Base-by-base conservation (phyloP, 2,888 invertebrate genomes). In the Drosophila mayaguana region DNA sequence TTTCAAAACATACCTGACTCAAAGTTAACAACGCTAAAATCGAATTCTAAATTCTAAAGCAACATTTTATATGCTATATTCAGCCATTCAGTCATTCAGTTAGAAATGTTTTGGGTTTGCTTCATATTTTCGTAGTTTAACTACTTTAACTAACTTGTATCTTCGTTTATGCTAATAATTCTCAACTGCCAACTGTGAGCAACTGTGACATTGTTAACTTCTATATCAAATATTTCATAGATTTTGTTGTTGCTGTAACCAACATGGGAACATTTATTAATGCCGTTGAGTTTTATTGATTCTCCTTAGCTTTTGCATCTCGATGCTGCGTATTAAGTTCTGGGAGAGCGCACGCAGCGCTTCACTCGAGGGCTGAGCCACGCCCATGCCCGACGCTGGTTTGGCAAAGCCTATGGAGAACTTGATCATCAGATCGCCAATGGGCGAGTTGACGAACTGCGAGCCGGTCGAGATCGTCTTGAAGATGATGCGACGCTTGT, bases 391-490 rank as follows among this genome's bases (percentile, higher is more conserved):
- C n/a, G 40, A 2, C 0, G 56, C 40, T 16, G 88, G 89, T 50
- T 87, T 88, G 18, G 91, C 91, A 45, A 88, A 81, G 16, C 91
- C 91, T 11, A 92, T 91, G 18, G 91, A 91, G 45, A 91, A 89
- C 59, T 89, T 91, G 3, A 92, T 80, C 75, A 92, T 89, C 0
- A 92, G 80, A 72, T 92, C 92, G 0, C 91, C 92, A 36, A 91
- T 74, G 36, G 92, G 92, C 5, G 91, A 91, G 34, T 91, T 83
- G 20, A 92, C 78, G 51, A 91, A 90, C 60, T 92, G 91, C 0
- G 90, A 86, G 0, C 90, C 81, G 0, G 89, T 87, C 0, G 91
- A 89, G 12, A 92, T 84, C 1, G 91, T 91, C 56, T 83, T 86
- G 56, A 91, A 89, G 7, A 85, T 78, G 43, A 84, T 80, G 57